phyloP scores from a whole-genome alignment of 2,888 invertebrate species.

The Drosophila suboccidentalis region DNA sequence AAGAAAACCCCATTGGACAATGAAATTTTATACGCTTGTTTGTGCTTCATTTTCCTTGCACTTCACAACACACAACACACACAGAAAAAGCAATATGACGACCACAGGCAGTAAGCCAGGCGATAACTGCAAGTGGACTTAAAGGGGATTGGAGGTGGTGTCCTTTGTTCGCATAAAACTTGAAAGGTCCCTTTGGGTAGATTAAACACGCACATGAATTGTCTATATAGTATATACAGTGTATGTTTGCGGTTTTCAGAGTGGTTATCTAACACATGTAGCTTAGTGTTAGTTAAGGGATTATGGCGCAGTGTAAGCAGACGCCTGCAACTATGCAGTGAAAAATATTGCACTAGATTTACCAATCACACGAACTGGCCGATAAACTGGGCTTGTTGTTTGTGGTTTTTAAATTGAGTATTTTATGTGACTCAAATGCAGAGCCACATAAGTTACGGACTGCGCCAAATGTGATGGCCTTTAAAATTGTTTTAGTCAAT shows the following conservation, averaged over 20 bases:
- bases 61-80: conserved; percentile 37
- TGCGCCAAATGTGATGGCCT: conserved; percentile 1
- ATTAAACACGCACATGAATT: conserved; percentile 75
- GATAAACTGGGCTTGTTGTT: conserved; percentile 25
- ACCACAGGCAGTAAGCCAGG: conserved; percentile 38
- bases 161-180: conserved; percentile 68
- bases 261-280: conserved; percentile 42
- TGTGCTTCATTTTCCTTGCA: conserved; percentile 50
- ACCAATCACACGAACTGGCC: conserved; percentile 10
- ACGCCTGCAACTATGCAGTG: conserved; percentile 57
- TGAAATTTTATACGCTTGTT: conserved; percentile 62
- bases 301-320: conserved; percentile 58
- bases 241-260: conserved; percentile 50
- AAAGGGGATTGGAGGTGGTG: conserved; percentile 30
- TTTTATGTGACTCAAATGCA: conserved; percentile 7
- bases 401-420: conserved; percentile 16
- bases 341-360: conserved; percentile 46
- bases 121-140: conserved; percentile 58
- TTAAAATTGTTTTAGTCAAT: conserved; percentile 36
- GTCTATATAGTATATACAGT: conserved; percentile 1
- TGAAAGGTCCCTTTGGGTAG: conserved; percentile 75
- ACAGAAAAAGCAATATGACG: conserved; percentile 32
- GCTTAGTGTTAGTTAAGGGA: conserved; percentile 38
- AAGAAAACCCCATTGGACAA: conserved; percentile 36
- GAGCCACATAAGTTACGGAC: too few relatives aligned